Evolutionary conservation across 1,140 invertebrate genomes (phyloP).

Genomic region (Chironomus tepperi): DNA sequence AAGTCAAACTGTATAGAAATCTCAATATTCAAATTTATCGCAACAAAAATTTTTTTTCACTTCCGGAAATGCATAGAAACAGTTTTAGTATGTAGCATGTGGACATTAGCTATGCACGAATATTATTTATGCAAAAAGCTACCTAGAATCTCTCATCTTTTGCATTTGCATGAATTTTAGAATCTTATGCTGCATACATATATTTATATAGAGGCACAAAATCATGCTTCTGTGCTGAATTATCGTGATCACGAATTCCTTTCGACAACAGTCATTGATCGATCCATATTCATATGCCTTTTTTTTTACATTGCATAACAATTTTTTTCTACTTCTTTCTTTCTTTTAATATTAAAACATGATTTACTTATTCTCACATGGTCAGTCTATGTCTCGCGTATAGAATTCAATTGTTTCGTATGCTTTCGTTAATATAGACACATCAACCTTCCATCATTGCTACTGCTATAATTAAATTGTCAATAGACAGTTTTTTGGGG

Average conservation of each 20-base stretch:
- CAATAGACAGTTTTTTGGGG: not conserved
- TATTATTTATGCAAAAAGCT: no score
- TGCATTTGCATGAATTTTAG: no score
- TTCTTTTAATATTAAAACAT: not conserved
- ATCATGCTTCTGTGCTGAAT: constrained; percentile 4
- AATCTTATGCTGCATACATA: not conserved
- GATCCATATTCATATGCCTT: not conserved
- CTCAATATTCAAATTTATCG: not conserved
- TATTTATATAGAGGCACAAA: not conserved
- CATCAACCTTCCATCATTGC: not conserved
- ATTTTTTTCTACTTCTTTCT: no score
- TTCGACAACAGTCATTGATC: not conserved
- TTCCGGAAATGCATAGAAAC: not conserved
- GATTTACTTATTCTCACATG: constrained; percentile 5
- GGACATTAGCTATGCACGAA: no score
- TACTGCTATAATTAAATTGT: not conserved
- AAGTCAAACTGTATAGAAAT: not conserved
- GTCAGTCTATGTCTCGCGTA: not conserved
- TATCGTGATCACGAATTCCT: constrained; percentile 7
- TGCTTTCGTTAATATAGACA: not conserved
- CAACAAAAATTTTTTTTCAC: not conserved
- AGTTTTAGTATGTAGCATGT: no score
- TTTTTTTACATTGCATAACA: constrained; percentile 1
- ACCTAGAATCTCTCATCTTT: no score
- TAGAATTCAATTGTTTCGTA: no score